These are phyloP conservation scores for Watsonalla binaria DNA, from an alignment of 2,888 invertebrate species.

Conservation along the genomic window DNA sequence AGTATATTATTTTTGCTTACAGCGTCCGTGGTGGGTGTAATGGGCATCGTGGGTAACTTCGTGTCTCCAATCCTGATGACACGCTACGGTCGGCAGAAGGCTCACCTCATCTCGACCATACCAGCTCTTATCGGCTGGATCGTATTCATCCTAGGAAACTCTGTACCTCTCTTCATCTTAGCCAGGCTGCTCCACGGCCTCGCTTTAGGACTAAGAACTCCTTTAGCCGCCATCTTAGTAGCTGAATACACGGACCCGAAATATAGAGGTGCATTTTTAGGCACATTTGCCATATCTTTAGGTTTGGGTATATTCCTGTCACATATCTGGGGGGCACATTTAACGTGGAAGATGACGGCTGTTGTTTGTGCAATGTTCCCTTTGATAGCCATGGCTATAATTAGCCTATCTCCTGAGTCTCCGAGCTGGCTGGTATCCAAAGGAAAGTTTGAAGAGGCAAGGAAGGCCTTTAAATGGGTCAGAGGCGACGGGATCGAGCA, in stretches of 20 bases:
- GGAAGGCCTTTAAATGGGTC: conserved; percentile 78
- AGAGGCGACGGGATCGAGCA: conserved; percentile 73
- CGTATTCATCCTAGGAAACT: conserved; percentile 59
- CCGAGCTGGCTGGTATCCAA: conserved; percentile 83
- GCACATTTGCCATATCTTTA: conserved; percentile 80
- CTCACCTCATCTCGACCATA: conserved; percentile 69
- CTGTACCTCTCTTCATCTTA: conserved; percentile 58
- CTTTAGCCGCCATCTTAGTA: conserved; percentile 75
- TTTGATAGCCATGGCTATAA: conserved; percentile 64
- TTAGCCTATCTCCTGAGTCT: conserved; percentile 79
- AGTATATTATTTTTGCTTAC: conserved; percentile 25
- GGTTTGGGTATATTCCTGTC: conserved; percentile 81
- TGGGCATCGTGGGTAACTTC: conserved; percentile 72
- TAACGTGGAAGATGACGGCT: conserved; percentile 80
- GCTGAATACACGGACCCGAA: conserved; percentile 80
- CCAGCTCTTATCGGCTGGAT: conserved; percentile 75
- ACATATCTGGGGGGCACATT: conserved; percentile 81
- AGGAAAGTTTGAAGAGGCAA: conserved; percentile 76
- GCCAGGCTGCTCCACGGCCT: conserved; percentile 70
- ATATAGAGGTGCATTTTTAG: conserved; percentile 80
- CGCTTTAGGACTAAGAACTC: conserved; percentile 74
- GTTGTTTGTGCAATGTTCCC: conserved; percentile 74
- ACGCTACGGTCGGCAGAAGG: conserved; percentile 76
- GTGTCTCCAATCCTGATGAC: conserved; percentile 76
- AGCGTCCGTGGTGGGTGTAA: conserved; percentile 67